Percentiles rank a stretch among this genome's conserved stretches.
Evolutionary conservation across 2,888 invertebrate species (phyloP).

Genomic region (Catocala nupta): DNA sequence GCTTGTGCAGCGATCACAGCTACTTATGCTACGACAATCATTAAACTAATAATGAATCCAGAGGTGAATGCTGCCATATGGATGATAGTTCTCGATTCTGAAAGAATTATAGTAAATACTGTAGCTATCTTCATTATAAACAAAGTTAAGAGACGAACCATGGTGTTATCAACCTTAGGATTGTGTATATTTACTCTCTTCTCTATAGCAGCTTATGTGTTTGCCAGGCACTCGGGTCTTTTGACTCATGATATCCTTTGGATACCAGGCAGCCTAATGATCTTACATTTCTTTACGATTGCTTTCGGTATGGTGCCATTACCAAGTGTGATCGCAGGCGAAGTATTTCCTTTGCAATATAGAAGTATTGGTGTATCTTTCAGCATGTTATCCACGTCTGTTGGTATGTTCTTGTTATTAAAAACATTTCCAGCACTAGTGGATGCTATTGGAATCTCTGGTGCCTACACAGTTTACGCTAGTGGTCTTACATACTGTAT

Average conservation of each 20-base stretch:
- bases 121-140: constrained; percentile 88
- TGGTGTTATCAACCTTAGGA: constrained; percentile 86
- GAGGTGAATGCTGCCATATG: constrained; percentile 88
- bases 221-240: constrained; percentile 55
- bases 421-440: constrained; percentile 88
- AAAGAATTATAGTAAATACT: constrained; percentile 87
- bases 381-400: constrained; percentile 86
- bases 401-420: constrained; percentile 87
- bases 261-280: constrained; percentile 79
- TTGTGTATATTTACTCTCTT: constrained; percentile 87
- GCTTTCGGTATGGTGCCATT: constrained; percentile 88
- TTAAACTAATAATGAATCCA: constrained; percentile 85
- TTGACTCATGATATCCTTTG: constrained; percentile 71
- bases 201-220: constrained; percentile 78
- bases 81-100: constrained; percentile 88
- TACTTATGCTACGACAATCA: constrained; percentile 89
- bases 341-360: constrained; percentile 88
- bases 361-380: constrained; percentile 89
- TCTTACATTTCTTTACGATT: constrained; percentile 85
- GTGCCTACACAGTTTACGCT: constrained; percentile 87
- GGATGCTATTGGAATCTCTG: constrained; percentile 79
- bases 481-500: constrained; percentile 83
- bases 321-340: constrained; percentile 90
- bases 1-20: constrained; percentile 89
- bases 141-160: constrained; percentile 85